Base-by-base conservation (phyloP, 2,888 invertebrate genomes). In the Zele albiditarsus region DNA sequence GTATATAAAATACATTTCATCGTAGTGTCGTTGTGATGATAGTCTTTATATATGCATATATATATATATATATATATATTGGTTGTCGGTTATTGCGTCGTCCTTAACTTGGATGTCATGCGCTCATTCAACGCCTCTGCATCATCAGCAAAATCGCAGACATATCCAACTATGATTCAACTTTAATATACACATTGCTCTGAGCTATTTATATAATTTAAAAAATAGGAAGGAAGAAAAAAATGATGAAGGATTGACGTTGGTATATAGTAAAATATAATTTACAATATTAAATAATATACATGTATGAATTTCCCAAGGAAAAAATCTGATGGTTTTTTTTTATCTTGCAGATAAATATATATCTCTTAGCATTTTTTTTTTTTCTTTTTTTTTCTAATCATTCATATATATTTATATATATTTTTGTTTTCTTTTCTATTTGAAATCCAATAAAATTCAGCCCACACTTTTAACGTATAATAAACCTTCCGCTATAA, bases 51-150 rank as follows among this genome's bases (percentile, higher is more conserved):
- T 38, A 63, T 23, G n/a, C n/a, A n/a, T n/a, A n/a, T n/a, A n/a
- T n/a, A 38, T 38, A 66, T 16, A 38, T 69, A 58, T 69, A 27
- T 46, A 42, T 66, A 23, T 72, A 38, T 49, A 20, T 16, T 73
- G 38, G 73, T 68, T 62, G 68, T 68, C 42, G 25, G 62, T 68
- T 67, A 73, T 68, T 73, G 73, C 68, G 68, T 62, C 68, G 49
- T 68, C 46, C 49, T 58, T 20, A 53, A 53, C 53, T 60, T 33
- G 31, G 58, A 73, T 73, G 67, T 73, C 73, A 73, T 73, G 73
- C 58, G 67, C 66, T 67, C 57, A 73, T 58, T 67, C 46, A 31
- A 71, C 60, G 42, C 60, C 60, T 71, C 70, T 46, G 58, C 62
- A 71, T 42, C 70, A 71, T 71, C 60, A 68, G 53, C 6, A 53